Percentiles rank a stretch among this genome's conserved stretches.
Conservation (phyloP, 1,140 invertebrate genomes). For the Cydia splendana region DNA sequence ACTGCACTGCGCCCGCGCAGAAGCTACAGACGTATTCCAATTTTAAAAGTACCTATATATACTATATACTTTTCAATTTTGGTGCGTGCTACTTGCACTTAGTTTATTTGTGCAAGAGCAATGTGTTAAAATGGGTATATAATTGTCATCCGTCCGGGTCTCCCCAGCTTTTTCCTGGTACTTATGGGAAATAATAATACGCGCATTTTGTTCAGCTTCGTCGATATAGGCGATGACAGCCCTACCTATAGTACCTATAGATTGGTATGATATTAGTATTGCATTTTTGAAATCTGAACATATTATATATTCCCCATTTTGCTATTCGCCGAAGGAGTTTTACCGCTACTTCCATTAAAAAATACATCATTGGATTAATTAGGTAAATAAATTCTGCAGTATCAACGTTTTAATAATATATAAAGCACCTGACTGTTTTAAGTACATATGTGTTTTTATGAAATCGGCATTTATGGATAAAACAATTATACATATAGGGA, state of each 20-base stretch:
- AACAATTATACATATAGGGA: too few species aligned
- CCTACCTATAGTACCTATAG: too few species aligned
- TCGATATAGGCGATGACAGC: too few species aligned
- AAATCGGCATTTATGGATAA: not conserved
- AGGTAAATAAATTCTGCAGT: not conserved
- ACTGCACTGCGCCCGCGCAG: slow-evolving; percentile 24
- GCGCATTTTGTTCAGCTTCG: too few species aligned
- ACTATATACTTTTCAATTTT: not conserved
- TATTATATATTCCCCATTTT: not conserved
- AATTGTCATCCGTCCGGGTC: too few species aligned
- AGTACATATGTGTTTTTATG: not conserved
- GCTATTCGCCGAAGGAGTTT: not conserved
- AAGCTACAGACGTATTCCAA: slow-evolving; percentile 37
- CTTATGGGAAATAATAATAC: not conserved
- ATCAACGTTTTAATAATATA: not conserved
- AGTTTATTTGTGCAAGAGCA: not conserved
- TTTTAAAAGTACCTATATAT: not conserved
- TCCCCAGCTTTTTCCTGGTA: not conserved
- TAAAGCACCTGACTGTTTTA: not conserved
- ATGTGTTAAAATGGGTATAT: not conserved
- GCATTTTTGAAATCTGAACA: not conserved
- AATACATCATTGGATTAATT: not conserved
- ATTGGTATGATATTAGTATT: too few species aligned
- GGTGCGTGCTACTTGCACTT: too few species aligned
- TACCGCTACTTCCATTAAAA: not conserved